Evolutionary conservation across 2,888 invertebrate genomes (phyloP).

Genomic region (Oligia latruncula): DNA sequence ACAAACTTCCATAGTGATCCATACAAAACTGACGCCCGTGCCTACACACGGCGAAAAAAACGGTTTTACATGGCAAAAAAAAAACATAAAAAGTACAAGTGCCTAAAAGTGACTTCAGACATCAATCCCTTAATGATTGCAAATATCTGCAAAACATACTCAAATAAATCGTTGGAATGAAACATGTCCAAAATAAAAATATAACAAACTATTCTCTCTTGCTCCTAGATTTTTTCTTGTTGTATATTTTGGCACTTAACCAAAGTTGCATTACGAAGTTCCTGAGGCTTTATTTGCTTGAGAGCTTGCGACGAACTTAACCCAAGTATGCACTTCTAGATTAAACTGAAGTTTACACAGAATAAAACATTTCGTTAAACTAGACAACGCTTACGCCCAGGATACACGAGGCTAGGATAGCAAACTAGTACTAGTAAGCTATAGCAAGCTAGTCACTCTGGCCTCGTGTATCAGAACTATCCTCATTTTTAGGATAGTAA

Average conservation of each 20-base stretch:
- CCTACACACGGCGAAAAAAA: no score
- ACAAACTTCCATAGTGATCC: no score
- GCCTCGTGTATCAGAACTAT: background rate
- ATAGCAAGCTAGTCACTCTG: background rate
- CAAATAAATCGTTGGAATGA: background rate
- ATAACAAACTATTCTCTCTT: background rate
- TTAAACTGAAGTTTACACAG: slow-evolving; percentile 39
- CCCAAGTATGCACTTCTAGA: slow-evolving; percentile 35
- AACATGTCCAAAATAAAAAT: background rate
- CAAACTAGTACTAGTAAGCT: background rate
- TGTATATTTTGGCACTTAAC: slow-evolving; percentile 57
- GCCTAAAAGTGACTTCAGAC: background rate
- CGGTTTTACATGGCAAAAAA: no score
- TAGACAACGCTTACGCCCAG: background rate
- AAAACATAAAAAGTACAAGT: no score
- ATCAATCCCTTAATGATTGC: background rate
- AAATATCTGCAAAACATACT: background rate
- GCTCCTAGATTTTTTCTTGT: background rate
- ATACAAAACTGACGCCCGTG: no score
- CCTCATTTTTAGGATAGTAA: background rate
- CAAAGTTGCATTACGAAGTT: slow-evolving; percentile 51
- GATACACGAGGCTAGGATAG: background rate
- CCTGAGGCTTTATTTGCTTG: slow-evolving; percentile 38
- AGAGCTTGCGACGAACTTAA: slow-evolving; percentile 29
- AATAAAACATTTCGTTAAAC: slow-evolving; percentile 11